Percentiles rank a stretch among this genome's conserved stretches.
Evolutionary conservation across 2,113 vertebrate genomes (phyloP).

Genomic region (Hippocampus abdominalis): DNA sequence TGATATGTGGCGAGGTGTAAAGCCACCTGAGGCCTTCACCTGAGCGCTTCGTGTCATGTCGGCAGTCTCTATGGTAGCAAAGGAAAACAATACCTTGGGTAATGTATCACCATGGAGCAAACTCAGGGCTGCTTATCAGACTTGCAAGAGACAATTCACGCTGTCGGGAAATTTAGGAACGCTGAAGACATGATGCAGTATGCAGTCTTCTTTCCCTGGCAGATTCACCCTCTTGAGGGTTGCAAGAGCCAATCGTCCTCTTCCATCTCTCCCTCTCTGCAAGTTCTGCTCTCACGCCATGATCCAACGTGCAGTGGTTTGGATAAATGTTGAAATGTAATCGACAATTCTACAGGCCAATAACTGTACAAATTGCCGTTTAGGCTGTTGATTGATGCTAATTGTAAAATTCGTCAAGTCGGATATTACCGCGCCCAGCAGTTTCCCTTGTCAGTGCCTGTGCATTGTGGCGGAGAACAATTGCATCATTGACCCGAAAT

Average conservation of each 20-base stretch:
- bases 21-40: constrained; percentile 49
- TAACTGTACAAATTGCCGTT: not conserved
- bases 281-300: not conserved
- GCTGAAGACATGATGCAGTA: not conserved
- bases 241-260: not conserved
- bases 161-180: not conserved
- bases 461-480: constrained; percentile 27
- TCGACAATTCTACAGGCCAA: not conserved
- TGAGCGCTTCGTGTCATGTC: constrained; percentile 40
- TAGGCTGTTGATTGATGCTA: too few species aligned
- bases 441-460: not conserved
- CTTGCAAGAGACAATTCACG: constrained; percentile 17
- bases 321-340: not conserved
- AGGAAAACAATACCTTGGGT: constrained; percentile 51
- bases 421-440: not conserved
- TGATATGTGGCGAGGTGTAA: constrained; percentile 27
- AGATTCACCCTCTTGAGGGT: not conserved
- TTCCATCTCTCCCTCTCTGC: not conserved
- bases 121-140: constrained; percentile 10
- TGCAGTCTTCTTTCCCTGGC: not conserved
- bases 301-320: not conserved
- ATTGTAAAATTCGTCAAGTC: not conserved
- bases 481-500: constrained; percentile 35
- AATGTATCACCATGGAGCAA: constrained; percentile 41
- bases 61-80: constrained; percentile 45